Evolutionary conservation across 1,140 invertebrate genomes (phyloP), one percentile per base, ranked within the genome.

Genomic region (Hormaphis cornu): DNA sequence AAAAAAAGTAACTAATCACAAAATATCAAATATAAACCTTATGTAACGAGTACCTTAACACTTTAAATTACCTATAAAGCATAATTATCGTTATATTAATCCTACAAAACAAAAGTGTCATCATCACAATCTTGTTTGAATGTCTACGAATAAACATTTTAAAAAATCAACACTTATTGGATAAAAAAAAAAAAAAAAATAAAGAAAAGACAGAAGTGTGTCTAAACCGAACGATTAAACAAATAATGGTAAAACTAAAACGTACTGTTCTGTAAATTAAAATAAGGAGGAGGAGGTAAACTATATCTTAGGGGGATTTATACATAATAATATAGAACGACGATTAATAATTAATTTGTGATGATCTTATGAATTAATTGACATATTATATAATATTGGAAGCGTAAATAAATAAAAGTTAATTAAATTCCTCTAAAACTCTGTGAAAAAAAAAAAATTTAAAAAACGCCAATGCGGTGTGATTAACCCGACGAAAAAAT

Each of bases 111-210:
- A 48, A 63, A 48, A 48, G 14, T 48, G 61, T 66, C 61, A 66
- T n/a, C n/a, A n/a, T n/a, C n/a, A 66, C 50, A 66, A 66, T 48
- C n/a, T n/a, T n/a, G 9, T 63, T 46, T 46, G 20, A 63, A 63
- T 66, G 61, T 50, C 44, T 66, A 66, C 26, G 50, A 63, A 66
- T 66, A 66, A 66, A 66, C 61, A 66, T 66, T 66, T 66, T 33
- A 12, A 50, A 66, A 66, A 66, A 66, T 66, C 61, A 66, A 66
- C 61, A 66, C 61, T 66, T 66, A 66, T 33, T 46, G 48, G 18
- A 24, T 46, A 44, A 28, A 40, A 26, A 58, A 54, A 35, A 33
- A 40, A 35, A 59, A 42, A 40, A 37, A 40, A 58, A 61, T 26
- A 22, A 66, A 48, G n/a, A 63, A 63, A 63, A 63, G n/a, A n/a